Conservation (phyloP, 2,797 vertebrate genomes). For the Discoglossus pictus region DNA sequence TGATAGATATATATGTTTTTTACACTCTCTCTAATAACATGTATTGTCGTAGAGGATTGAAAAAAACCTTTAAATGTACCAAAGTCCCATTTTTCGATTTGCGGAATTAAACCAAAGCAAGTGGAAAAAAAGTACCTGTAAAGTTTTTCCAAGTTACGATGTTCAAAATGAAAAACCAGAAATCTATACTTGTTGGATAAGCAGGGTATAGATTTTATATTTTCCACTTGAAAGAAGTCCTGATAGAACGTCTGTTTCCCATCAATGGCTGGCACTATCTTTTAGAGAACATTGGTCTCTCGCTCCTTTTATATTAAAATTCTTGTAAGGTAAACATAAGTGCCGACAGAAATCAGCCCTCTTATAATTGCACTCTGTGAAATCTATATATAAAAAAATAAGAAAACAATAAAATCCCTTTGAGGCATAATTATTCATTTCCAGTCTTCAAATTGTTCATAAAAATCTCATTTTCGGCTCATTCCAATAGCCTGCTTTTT, state of each 20-base stretch:
- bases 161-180: slow-evolving; percentile 20
- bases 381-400: slow-evolving; percentile 1
- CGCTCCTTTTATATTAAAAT: slow-evolving; percentile 38
- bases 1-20: too few relatives aligned
- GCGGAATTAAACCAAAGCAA: too few relatives aligned
- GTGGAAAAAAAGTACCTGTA: not conserved
- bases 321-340: slow-evolving; percentile 30
- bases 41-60: too few relatives aligned
- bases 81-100: too few relatives aligned
- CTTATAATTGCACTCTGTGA: slow-evolving; percentile 22
- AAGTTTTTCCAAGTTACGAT: not conserved
- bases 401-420: slow-evolving; percentile 26
- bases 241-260: not conserved
- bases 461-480: slow-evolving; percentile 23
- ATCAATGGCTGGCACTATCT: slow-evolving; percentile 29
- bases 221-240: slow-evolving; percentile 32
- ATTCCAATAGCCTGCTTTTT: slow-evolving; percentile 18
- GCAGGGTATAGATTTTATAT: slow-evolving; percentile 43
- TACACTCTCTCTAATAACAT: too few relatives aligned
- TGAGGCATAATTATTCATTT: slow-evolving; percentile 37
- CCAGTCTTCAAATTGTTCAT: not conserved
- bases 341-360: slow-evolving; percentile 1
- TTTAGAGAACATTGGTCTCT: slow-evolving; percentile 20
- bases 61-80: too few relatives aligned
- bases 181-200: slow-evolving; percentile 31